phyloP scores from a whole-genome alignment of 2,888 invertebrate genomes.

The Perizoma flavofasciatum region DNA sequence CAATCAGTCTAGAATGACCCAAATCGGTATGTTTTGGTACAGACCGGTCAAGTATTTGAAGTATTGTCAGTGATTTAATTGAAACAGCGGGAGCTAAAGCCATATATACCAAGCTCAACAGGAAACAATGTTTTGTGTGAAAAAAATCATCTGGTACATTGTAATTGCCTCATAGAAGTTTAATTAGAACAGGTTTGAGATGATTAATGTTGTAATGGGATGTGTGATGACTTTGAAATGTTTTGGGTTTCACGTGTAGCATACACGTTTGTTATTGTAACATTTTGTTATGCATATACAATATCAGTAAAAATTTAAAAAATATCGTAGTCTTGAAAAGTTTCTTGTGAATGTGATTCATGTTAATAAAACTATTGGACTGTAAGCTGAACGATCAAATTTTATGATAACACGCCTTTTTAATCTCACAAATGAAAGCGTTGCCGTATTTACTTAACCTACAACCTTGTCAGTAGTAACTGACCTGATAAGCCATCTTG shows the following conservation, averaged over 20 bases:
- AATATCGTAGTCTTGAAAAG: too few relatives aligned
- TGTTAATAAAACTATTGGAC: too few relatives aligned
- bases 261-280: constrained; percentile 25
- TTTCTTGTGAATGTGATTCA: too few relatives aligned
- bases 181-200: constrained; percentile 65
- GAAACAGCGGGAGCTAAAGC: constrained; percentile 78
- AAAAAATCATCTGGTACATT: constrained; percentile 68
- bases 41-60: constrained; percentile 72
- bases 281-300: too few relatives aligned
- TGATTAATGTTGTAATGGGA: constrained; percentile 71
- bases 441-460: too few relatives aligned
- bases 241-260: too few relatives aligned
- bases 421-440: too few relatives aligned
- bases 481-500: too few relatives aligned
- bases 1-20: constrained; percentile 43
- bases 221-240: constrained; percentile 57
- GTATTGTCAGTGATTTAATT: constrained; percentile 83
- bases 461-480: too few relatives aligned
- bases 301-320: too few relatives aligned
- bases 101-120: constrained; percentile 57
- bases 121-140: constrained; percentile 80
- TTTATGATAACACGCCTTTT: too few relatives aligned
- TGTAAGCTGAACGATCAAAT: too few relatives aligned
- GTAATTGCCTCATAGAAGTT: constrained; percentile 73
- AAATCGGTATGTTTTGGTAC: constrained; percentile 73